Conservation (phyloP, 2,113 vertebrate genomes). For the Megaleporinus macrocephalus region DNA sequence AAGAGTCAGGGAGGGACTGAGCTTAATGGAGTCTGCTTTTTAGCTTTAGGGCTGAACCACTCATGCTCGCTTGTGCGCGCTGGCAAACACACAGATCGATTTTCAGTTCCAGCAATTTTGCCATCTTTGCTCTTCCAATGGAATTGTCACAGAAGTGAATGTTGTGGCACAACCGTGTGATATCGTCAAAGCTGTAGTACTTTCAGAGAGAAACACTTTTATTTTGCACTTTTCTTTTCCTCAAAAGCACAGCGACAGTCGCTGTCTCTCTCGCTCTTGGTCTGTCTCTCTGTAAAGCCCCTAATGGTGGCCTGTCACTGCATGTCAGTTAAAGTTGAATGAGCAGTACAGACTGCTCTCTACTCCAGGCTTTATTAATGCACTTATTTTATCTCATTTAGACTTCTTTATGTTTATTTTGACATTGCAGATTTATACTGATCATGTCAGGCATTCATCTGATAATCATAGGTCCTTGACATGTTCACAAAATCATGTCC, state of each 20-base stretch:
- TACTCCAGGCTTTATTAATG: conserved; percentile 7
- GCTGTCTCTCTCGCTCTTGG: neutral
- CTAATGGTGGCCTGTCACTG: conserved; percentile 15
- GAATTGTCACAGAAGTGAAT: neutral
- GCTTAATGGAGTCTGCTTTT: conserved; percentile 45
- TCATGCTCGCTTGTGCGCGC: no score
- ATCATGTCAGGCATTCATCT: neutral
- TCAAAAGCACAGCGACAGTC: neutral
- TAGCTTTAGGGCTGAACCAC: conserved; percentile 34
- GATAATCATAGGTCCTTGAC: neutral
- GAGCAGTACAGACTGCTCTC: neutral
- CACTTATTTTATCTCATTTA: neutral
- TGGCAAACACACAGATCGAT: conserved; percentile 65
- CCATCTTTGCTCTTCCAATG: conserved; percentile 59
- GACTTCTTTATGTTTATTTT: neutral
- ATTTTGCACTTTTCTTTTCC: neutral
- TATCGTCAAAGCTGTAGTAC: neutral
- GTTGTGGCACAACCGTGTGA: neutral
- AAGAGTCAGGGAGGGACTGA: conserved; percentile 23
- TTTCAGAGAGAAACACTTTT: neutral
- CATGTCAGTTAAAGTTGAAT: conserved; percentile 9
- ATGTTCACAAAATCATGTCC: neutral
- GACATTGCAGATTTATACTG: neutral
- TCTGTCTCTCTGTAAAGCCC: neutral
- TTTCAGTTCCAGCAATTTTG: conserved; percentile 59